Evolutionary conservation across 2,113 vertebrate genomes (phyloP).

Genomic region (Cyphomyrus discorhynchus): DNA sequence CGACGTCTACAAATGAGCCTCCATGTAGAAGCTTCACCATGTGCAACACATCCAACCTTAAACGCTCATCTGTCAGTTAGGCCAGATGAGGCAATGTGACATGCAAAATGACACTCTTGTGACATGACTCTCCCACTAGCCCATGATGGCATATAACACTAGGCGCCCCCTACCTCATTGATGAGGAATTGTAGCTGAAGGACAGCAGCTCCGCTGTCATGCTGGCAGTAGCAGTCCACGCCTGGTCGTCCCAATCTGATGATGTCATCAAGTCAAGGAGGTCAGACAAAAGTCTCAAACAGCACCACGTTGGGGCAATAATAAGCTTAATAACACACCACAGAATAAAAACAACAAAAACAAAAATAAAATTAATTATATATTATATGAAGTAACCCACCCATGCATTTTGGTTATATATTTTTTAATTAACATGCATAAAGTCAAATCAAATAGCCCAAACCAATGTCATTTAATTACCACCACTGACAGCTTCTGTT

Average conservation of each 20-base stretch:
- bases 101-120: background rate
- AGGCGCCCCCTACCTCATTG: slow-evolving; percentile 78
- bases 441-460: background rate
- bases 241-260: slow-evolving; percentile 93
- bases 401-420: background rate
- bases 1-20: background rate
- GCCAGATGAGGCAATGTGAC: background rate
- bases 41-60: background rate
- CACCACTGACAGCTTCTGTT: background rate
- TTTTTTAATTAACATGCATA: background rate
- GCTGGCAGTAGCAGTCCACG: slow-evolving; percentile 93
- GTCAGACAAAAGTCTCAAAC: slow-evolving; percentile 10
- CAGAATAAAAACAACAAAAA: background rate
- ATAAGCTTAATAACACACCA: background rate
- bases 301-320: background rate
- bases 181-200: slow-evolving; percentile 96
- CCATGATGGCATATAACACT: no score
- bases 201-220: slow-evolving; percentile 87
- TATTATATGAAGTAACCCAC: background rate
- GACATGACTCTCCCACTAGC: background rate
- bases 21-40: background rate
- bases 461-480: background rate
- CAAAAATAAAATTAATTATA: background rate
- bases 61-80: background rate
- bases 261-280: slow-evolving; percentile 75